These are phyloP conservation scores for Thymallus thymallus DNA, from an alignment of 2,113 vertebrate genomes.

Conservation along the genomic window DNA sequence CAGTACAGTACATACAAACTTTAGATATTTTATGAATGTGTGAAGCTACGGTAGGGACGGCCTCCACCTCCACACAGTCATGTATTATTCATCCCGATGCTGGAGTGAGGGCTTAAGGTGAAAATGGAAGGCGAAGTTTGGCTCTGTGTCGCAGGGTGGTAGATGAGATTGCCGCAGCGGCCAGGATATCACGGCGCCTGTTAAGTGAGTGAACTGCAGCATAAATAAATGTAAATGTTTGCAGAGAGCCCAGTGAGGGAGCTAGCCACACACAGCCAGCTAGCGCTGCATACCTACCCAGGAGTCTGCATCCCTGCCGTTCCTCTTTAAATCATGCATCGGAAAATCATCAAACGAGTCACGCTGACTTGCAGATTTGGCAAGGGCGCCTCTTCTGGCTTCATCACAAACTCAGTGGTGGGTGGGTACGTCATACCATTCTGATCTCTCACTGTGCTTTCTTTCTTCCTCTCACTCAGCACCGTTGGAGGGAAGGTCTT, in stretches of 20 bases:
- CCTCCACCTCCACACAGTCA: neutral
- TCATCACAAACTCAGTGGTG: constrained; percentile 16
- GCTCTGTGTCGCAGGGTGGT: constrained; percentile 21
- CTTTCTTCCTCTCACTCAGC: constrained; percentile 5
- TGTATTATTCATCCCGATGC: constrained; percentile 32
- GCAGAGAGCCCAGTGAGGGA: constrained; percentile 29
- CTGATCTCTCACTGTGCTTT: neutral
- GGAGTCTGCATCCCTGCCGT: constrained; percentile 19
- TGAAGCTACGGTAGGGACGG: neutral
- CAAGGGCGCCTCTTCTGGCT: constrained; percentile 13
- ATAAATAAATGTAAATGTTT: constrained; percentile 55
- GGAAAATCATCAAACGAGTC: constrained; percentile 20
- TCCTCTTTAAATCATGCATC: constrained; percentile 19
- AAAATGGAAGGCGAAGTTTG: constrained; percentile 1
- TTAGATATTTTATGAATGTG: neutral
- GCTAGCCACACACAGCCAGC: constrained; percentile 26
- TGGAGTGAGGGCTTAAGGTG: neutral
- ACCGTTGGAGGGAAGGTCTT: neutral
- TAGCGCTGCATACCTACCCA: constrained; percentile 28
- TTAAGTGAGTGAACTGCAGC: constrained; percentile 27
- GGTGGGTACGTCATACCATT: neutral
- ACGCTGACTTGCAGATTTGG: constrained; percentile 24
- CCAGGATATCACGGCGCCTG: constrained; percentile 26
- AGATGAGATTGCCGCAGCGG: constrained; percentile 44
- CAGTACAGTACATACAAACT: neutral